Evolutionary conservation across 2,797 vertebrate species (phyloP), one percentile per base, ranked within the genome.

Genomic region (Fringilla coelebs): DNA sequence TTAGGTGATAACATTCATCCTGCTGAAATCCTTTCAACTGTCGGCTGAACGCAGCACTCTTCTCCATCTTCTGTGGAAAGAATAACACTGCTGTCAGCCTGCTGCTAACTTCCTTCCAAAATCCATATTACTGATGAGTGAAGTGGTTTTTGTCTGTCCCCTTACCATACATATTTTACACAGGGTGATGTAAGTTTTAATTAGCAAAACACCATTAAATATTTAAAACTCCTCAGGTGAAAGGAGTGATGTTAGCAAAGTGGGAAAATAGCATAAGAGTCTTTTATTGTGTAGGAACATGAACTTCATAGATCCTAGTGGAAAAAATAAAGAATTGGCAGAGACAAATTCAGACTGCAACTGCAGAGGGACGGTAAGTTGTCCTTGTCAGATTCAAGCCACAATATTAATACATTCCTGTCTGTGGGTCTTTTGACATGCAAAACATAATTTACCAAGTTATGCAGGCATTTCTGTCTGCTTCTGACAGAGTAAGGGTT

Each of bases 201-300:
- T 88, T 84, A 88, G n/a, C 57, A 90, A 90, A 91, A 76, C 36
- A n/a, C 61, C 25, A 13, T 88, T 17, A 89, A 93, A 55, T 77
- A 76, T 90, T 78, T 85, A 88, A 83, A 94, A 77, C 12, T 74
- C 34, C 51, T 79, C 58, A 85, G 63, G 77, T 95, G 52, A 91
- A 94, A 80, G 48, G 36, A 54, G 17, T 3, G 0, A 24, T 83
- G 40, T 49, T 76, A 63, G 46, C 46, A 13, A 91, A 88, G 73
- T 31, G 29, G 54, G 62, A 87, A 90, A 95, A 90, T 65, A 77
- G 20, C 22, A 38, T 19, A 22, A 49, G 58, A 63, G 19, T 71
- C 60, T 85, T 58, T 40, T 1, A 34, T 48, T 81, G 26, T 49
- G 48, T 80, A 62, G 77, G 52, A 96, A 65, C 9, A 40, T 0